Conservation (phyloP, 2,888 invertebrate species). For the Neria commutata region DNA sequence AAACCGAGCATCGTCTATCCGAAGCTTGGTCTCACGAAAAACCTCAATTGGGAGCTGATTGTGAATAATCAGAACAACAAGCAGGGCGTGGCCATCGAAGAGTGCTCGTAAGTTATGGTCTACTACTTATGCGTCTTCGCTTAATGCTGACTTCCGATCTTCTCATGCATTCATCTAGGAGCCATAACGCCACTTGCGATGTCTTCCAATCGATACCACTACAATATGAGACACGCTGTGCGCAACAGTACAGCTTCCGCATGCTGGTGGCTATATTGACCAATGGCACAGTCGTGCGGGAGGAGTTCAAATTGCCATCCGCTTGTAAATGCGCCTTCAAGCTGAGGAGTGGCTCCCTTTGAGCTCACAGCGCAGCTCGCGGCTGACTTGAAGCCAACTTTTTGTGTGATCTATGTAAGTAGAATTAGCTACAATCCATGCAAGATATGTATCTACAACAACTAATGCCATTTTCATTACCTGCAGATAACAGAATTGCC, state of each 20-base stretch:
- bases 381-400: neutral
- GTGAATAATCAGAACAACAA: slow-evolving; percentile 72
- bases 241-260: slow-evolving; percentile 67
- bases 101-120: slow-evolving; percentile 70
- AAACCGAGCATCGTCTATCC: slow-evolving; percentile 66
- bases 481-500: slow-evolving; percentile 43
- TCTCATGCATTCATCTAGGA: slow-evolving; percentile 40
- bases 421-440: neutral
- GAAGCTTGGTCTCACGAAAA: slow-evolving; percentile 66
- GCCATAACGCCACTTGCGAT: slow-evolving; percentile 54
- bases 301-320: slow-evolving; percentile 71
- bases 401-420: too few species aligned
- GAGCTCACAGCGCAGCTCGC: neutral
- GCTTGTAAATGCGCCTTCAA: slow-evolving; percentile 73
- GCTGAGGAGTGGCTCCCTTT: too few species aligned
- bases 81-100: slow-evolving; percentile 77
- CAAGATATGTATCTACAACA: too few species aligned
- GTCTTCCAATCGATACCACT: too few species aligned
- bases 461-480: slow-evolving; percentile 11
- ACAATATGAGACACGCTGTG: too few species aligned
- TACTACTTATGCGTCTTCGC: too few species aligned
- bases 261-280: slow-evolving; percentile 65
- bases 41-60: slow-evolving; percentile 73
- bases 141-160: neutral
- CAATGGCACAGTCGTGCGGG: slow-evolving; percentile 59